Conservation (phyloP, 2,113 vertebrate species). For the Dendropsophus ebraccatus region DNA sequence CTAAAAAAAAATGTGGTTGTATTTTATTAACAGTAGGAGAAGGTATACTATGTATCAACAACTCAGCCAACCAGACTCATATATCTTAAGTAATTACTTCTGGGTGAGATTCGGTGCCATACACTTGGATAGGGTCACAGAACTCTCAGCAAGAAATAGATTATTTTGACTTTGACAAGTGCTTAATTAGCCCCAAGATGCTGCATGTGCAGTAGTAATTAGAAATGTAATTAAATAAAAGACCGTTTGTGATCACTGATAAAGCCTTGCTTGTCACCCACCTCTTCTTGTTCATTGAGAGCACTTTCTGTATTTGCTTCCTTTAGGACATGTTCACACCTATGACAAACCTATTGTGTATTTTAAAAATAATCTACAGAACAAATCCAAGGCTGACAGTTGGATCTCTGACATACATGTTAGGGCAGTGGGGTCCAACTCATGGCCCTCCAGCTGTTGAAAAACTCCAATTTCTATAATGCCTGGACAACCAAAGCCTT, state of each 20-base stretch:
- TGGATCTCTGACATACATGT: too few species aligned
- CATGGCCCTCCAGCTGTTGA: too few species aligned
- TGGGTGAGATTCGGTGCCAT: conserved; percentile 30
- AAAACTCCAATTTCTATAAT: too few species aligned
- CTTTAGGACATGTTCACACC: not conserved
- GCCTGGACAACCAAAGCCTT: too few species aligned
- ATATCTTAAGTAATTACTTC: conserved; percentile 45
- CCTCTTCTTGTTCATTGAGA: conserved; percentile 10
- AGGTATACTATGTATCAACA: not conserved
- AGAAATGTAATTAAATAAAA: conserved; percentile 60
- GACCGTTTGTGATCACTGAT: conserved; percentile 38
- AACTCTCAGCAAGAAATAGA: conserved; percentile 55
- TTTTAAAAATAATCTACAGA: too few species aligned
- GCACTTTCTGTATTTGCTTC: not conserved
- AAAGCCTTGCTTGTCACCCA: conserved; percentile 29
- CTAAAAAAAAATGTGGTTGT: not conserved
- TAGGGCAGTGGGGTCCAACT: too few species aligned
- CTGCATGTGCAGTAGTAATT: conserved; percentile 45
- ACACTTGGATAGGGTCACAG: conserved; percentile 50
- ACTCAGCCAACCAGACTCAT: not conserved
- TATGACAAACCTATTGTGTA: too few species aligned
- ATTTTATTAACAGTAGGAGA: not conserved
- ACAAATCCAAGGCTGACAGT: too few species aligned
- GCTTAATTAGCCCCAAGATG: conserved; percentile 56
- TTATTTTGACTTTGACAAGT: conserved; percentile 56